A percentile compares a stretch with the other conserved stretches of the same genome.
phyloP scores from a whole-genome alignment of 2,797 vertebrate genomes.

The Phaenicophaeus curvirostris region DNA sequence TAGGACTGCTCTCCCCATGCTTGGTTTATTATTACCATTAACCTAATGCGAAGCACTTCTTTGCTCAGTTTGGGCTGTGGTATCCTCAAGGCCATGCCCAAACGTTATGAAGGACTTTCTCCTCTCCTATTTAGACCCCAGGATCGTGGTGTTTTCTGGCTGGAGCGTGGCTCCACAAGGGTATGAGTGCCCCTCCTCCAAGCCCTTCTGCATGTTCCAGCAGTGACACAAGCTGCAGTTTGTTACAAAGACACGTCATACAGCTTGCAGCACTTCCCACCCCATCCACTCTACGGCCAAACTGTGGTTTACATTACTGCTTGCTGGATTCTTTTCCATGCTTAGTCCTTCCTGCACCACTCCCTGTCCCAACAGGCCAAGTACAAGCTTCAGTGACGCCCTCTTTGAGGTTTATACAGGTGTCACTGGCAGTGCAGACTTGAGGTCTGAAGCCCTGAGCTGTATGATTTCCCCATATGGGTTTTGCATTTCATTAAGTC shows the following conservation, averaged over 20 bases:
- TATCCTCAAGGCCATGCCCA: background rate
- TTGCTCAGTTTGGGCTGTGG: background rate
- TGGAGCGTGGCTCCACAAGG: background rate
- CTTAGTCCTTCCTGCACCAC: background rate
- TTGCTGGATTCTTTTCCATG: background rate
- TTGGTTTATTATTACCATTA: background rate
- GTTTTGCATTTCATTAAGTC: background rate
- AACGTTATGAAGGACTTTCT: background rate
- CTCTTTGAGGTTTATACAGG: background rate
- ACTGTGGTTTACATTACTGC: background rate
- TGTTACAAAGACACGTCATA: background rate
- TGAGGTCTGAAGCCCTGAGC: background rate
- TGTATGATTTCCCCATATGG: background rate
- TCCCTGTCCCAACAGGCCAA: background rate
- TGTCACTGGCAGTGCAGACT: background rate
- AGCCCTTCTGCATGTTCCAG: background rate
- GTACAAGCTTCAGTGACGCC: background rate
- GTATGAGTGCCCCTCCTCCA: background rate
- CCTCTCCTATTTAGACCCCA: background rate
- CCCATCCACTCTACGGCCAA: background rate
- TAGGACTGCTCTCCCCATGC: background rate
- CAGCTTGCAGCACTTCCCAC: background rate
- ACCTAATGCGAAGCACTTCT: background rate
- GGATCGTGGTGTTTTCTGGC: background rate
- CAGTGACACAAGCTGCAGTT: background rate